A percentile compares a stretch with the other conserved stretches of the same genome.
Evolutionary conservation across 2,888 invertebrate species (phyloP).

Genomic region (Plebejus anna): DNA sequence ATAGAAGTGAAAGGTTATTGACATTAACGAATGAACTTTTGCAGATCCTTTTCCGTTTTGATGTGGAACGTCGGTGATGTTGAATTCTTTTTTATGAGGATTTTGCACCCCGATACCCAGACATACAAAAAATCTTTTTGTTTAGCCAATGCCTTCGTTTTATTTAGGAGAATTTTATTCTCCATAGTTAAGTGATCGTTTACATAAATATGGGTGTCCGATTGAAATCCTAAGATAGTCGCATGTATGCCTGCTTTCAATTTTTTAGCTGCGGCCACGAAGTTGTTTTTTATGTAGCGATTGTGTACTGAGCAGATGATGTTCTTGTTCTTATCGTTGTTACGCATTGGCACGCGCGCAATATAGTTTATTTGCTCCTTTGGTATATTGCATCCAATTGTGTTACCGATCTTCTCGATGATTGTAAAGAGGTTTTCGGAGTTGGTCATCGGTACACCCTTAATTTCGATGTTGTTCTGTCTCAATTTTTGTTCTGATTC

Average conservation of each 20-base stretch:
- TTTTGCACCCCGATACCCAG: conserved; percentile 37
- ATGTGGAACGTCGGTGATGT: conserved; percentile 34
- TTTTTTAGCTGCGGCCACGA: neutral
- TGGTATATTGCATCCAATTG: conserved; percentile 26
- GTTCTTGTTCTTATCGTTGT: conserved; percentile 29
- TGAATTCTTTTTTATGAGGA: conserved; percentile 35
- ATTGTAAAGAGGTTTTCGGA: conserved; percentile 15
- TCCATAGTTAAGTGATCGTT: conserved; percentile 39
- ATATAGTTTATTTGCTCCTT: conserved; percentile 35
- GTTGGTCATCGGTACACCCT: conserved; percentile 21
- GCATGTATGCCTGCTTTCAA: conserved; percentile 29
- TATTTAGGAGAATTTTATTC: conserved; percentile 39
- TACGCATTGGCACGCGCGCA: conserved; percentile 32
- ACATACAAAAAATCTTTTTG: conserved; percentile 34
- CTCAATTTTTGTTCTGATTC: conserved; percentile 32
- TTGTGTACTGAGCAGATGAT: conserved; percentile 36
- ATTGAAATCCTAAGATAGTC: conserved; percentile 33
- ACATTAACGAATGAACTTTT: conserved; percentile 30
- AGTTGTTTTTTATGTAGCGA: conserved; percentile 36
- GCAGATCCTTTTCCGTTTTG: conserved; percentile 33
- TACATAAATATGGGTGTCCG: conserved; percentile 33
- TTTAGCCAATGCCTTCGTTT: conserved; percentile 35
- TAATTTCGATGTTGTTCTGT: conserved; percentile 35
- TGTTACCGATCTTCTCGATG: conserved; percentile 25
- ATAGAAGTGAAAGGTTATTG: conserved; percentile 8